These are phyloP conservation scores for Pissodes strobi DNA, from an alignment of 1,140 invertebrate genomes.

Conservation along the genomic window DNA sequence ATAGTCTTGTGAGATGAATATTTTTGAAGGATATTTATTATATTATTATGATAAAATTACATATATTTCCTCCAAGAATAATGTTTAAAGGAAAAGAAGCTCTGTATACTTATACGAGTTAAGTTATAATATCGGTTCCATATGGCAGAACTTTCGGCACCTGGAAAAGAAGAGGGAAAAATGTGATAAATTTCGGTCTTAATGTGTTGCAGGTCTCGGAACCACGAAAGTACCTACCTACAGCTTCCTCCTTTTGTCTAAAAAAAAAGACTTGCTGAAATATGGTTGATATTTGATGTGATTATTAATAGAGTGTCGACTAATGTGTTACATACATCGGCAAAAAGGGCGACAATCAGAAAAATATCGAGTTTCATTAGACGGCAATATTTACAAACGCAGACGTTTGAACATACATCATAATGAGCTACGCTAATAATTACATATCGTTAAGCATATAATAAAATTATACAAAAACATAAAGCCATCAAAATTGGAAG, in stretches of 20 bases:
- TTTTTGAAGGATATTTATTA: too few relatives aligned
- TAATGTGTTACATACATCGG: conserved; percentile 8
- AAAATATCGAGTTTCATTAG: too few relatives aligned
- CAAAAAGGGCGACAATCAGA: too few relatives aligned
- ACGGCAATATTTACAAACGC: too few relatives aligned
- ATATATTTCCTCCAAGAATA: too few relatives aligned
- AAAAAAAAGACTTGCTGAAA: not conserved
- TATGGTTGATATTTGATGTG: not conserved
- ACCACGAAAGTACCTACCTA: not conserved
- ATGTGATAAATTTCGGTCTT: conserved; percentile 8
- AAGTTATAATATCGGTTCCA: conserved; percentile 6
- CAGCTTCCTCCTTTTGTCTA: conserved; percentile 13
- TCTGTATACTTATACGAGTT: too few relatives aligned
- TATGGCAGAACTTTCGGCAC: conserved; percentile 13
- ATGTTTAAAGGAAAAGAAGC: too few relatives aligned
- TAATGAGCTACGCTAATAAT: conserved; percentile 2
- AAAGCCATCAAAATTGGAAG: not conserved
- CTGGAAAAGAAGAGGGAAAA: conserved; percentile 9
- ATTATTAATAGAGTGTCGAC: conserved; percentile 14
- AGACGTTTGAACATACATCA: too few relatives aligned
- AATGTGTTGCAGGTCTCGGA: conserved; percentile 17
- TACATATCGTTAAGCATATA: conserved; percentile 5
- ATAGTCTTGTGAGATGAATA: too few relatives aligned
- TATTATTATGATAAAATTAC: too few relatives aligned
- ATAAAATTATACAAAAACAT: not conserved